Base-by-base conservation (phyloP, 2,113 vertebrate genomes). In the Ptilorrhoa leucosticta region DNA sequence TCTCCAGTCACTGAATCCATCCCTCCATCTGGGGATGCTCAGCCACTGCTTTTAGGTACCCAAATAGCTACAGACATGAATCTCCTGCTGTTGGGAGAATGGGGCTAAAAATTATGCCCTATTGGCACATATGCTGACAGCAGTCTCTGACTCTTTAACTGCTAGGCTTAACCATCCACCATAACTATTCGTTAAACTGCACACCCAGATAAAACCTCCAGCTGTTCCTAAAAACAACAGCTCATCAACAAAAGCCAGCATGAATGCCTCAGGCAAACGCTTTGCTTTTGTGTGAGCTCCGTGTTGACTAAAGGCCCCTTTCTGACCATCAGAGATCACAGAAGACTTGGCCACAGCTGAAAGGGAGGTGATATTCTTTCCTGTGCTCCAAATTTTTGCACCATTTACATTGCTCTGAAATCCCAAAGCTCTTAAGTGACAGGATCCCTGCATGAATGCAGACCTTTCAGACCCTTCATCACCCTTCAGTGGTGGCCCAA, bases 151-250 rank as follows among this genome's bases (percentile, higher is more conserved):
- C 30, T 87, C 91, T 85, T 51, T 61, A 72, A 39, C 42, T 61
- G 11, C n/a, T 13, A 28, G 37, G 47, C 56, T 92, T 87, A 77
- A 33, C 28, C 26, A 70, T 18, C 64, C 56, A n/a, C 65, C 58
- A 27, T 30, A 76, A 79, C 71, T 61, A 40, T 60, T 86, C 15
- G 9, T 60, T 47, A 68, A 42, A 23, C 39, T 69, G 35, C 53
- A 45, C 30, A 75, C 61, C 54, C 83, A 50, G 61, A 65, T 61
- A 71, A 87, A 91, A 76, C 40, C 37, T 79, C 81, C 93, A 94
- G 89, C 87, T 96, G 81, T 64, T 87, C 50, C 69, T 42, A 48
- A 93, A 91, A 93, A 44, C 61, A 94, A 12, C 69, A 94, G 66
- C 50, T 91, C 73, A 57, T 79, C 77, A 76, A 20, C 77, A 84